Base-by-base conservation (phyloP, 2,888 invertebrate genomes). In the Drosophila percnosoma region DNA sequence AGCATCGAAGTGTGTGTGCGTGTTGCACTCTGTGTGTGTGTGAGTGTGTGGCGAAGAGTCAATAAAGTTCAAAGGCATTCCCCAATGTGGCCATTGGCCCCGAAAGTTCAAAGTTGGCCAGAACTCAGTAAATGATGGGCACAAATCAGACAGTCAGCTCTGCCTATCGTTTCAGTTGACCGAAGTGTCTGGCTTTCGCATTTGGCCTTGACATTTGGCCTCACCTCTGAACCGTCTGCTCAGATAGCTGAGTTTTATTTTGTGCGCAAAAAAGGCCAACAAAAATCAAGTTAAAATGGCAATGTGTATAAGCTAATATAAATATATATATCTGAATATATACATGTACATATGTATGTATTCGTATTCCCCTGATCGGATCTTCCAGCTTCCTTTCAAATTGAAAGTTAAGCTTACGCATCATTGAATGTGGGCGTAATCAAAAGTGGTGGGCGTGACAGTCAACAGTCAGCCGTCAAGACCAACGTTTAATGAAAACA, bases 401-500 rank as follows among this genome's bases (percentile, higher is more conserved):
- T 84, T 78, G 78, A 82, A 84, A 82, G 78, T 83, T 74, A 82
- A 84, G 73, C 51, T 67, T 71, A 57, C 70, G 68, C 68, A 67
- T 51, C 66, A 34, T 38, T 73, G 33, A 49, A 27, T 13, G 61
- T 40, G 65, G 59, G 45, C 36, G 31, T 6, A 13, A 24, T 24
- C 27, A 24, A 21, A 27, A 52, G 31, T 34, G 2, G 15, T 48
- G 5, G 53, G 54, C 18, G 48, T 27, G 53, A 49, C 60, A 27
- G 38, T 45, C 52, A 57, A 52, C 31, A 59, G 72, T 71, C 75
- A 71, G 68, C 64, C 54, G 69, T 55, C 80, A 42, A 57, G 27
- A 21, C 55, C 21, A 65, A 55, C 61, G 76, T 74, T 78, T 80
- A 85, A 85, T 87, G 83, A 83, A 84, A 85, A 83, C 81, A 85